phyloP scores from a whole-genome alignment of 1,140 invertebrate species.

The Trichonephila clavipes region DNA sequence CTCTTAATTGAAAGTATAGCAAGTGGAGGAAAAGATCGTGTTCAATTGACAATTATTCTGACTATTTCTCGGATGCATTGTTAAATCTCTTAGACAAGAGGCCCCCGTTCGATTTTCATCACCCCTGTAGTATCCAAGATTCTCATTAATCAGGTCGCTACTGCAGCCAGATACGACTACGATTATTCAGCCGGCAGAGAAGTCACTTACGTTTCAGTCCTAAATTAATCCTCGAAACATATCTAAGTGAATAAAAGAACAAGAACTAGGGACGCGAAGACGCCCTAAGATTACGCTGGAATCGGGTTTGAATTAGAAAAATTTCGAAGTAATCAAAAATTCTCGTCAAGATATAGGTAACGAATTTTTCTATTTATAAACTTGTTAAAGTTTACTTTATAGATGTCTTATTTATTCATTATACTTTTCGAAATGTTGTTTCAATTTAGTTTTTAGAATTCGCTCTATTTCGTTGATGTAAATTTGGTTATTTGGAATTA shows the following conservation, averaged over 20 bases:
- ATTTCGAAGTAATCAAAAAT: neutral
- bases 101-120: slow-evolving; percentile 25
- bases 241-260: neutral
- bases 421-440: neutral
- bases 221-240: neutral
- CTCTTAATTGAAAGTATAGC: too few species aligned
- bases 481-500: too few species aligned
- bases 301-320: neutral
- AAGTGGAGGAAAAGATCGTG: neutral
- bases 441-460: too few species aligned
- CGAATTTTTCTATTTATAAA: neutral
- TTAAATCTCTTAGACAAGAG: neutral
- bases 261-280: neutral
- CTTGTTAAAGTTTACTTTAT: neutral
- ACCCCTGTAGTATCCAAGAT: neutral
- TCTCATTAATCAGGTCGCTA: slow-evolving; percentile 2
- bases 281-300: neutral
- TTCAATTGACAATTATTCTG: neutral
- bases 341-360: neutral
- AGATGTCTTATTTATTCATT: neutral
- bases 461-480: too few species aligned
- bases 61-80: neutral
- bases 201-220: neutral
- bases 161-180: neutral
- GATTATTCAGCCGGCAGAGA: slow-evolving; percentile 6